These are phyloP conservation scores for Crambe crambe DNA, from an alignment of 37 sponge, comb jelly and placozoan species.

Conservation along the genomic window DNA sequence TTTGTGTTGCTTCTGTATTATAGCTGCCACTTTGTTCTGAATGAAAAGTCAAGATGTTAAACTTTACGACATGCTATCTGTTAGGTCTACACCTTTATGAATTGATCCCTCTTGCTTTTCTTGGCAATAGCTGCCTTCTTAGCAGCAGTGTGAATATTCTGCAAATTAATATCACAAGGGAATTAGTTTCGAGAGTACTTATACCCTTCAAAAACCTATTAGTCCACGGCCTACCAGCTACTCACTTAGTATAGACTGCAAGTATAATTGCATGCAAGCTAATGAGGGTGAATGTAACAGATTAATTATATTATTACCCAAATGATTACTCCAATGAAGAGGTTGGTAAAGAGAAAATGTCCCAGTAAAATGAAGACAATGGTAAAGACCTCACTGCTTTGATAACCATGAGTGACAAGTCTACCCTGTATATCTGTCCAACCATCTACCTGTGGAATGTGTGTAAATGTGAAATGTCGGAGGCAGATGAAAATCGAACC, in stretches of 20 bases:
- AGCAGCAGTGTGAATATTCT: constrained; percentile 86
- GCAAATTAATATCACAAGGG: not conserved
- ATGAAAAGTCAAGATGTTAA: not conserved
- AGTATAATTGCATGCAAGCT: no score
- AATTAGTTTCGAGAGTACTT: no score
- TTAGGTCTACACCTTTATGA: constrained; percentile 70
- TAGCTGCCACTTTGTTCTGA: constrained; percentile 61
- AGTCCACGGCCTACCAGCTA: no score
- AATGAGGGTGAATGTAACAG: not conserved
- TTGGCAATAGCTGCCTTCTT: constrained; percentile 33
- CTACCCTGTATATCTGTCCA: constrained; percentile 68
- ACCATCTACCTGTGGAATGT: constrained; percentile 70
- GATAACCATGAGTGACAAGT: constrained; percentile 42
- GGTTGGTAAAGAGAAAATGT: constrained; percentile 87
- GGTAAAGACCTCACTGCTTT: constrained; percentile 70
- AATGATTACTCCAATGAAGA: constrained; percentile 84
- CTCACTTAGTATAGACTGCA: no score
- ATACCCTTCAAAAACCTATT: no score
- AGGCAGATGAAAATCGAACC: no score
- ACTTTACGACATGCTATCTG: not conserved
- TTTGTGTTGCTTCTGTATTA: constrained; percentile 66
- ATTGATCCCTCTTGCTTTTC: constrained; percentile 36
- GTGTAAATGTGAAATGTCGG: no score
- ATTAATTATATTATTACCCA: constrained; percentile 29
- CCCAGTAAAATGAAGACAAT: constrained; percentile 74